phyloP scores from a whole-genome alignment of 2,888 invertebrate genomes.

The Eumerus sabulonum region DNA sequence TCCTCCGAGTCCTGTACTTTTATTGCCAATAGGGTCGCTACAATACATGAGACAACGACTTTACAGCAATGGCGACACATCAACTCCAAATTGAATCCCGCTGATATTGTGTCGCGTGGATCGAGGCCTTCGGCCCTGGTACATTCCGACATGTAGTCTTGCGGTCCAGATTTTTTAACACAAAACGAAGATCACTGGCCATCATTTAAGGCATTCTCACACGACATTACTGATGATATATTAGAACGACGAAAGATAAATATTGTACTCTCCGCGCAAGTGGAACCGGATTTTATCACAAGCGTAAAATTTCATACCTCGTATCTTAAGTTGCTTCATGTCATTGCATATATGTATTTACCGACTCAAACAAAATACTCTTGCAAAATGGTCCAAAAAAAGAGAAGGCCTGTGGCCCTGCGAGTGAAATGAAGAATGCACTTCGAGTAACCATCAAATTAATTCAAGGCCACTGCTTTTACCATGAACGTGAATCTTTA shows the following conservation, averaged over 20 bases:
- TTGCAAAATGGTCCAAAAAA: not conserved
- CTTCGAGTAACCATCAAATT: conserved; percentile 5
- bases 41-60: conserved; percentile 43
- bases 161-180: conserved; percentile 12
- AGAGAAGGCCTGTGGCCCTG: not conserved
- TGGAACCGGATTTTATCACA: not conserved
- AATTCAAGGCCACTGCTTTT: conserved; percentile 22
- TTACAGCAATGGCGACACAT: conserved; percentile 29
- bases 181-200: not conserved
- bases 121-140: conserved; percentile 10
- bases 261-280: not conserved
- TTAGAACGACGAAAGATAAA: conserved; percentile 6
- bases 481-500: not conserved
- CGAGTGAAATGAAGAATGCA: not conserved
- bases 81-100: conserved; percentile 15
- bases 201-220: not conserved
- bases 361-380: too few species aligned
- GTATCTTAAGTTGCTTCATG: not conserved
- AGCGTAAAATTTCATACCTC: not conserved
- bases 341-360: not conserved
- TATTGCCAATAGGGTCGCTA: conserved; percentile 63
- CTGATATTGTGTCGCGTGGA: conserved; percentile 30
- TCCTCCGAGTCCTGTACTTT: conserved; percentile 45
- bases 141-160: conserved; percentile 8
- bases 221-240: conserved; percentile 1